phyloP scores from a whole-genome alignment of 2,113 vertebrate species.

The Anthoscopus minutus region DNA sequence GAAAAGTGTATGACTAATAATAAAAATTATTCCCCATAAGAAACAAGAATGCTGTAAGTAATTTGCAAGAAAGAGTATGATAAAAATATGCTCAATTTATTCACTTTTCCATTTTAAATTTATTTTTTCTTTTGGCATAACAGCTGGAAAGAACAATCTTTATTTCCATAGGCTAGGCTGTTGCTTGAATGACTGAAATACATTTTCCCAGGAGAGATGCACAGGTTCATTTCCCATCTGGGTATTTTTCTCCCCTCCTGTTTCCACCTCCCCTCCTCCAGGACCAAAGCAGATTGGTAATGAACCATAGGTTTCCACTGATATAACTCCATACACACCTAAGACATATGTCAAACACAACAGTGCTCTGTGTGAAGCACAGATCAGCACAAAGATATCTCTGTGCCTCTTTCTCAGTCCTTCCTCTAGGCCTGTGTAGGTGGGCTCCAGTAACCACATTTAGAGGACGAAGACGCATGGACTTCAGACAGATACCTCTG shows the following conservation, averaged over 20 bases:
- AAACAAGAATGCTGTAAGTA: not conserved
- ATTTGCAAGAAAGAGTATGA: slow-evolving; percentile 1
- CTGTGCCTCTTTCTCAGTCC: not conserved
- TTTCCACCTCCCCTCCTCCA: not conserved
- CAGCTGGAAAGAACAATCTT: slow-evolving; percentile 10
- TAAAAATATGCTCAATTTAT: slow-evolving; percentile 5
- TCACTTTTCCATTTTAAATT: not conserved
- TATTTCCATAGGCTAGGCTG: not conserved
- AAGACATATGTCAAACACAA: not conserved
- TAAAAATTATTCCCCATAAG: slow-evolving; percentile 6
- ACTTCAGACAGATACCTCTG: not conserved
- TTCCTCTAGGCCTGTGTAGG: not conserved
- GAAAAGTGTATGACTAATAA: not conserved
- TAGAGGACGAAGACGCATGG: not conserved
- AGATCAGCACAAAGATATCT: not conserved
- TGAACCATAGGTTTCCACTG: not conserved
- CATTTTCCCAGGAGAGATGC: slow-evolving; percentile 19
- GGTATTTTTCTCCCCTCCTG: not conserved
- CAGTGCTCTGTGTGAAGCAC: not conserved
- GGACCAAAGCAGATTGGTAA: not conserved
- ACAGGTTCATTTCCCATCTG: slow-evolving; percentile 39
- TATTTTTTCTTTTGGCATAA: slow-evolving; percentile 3
- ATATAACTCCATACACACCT: not conserved
- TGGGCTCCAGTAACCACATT: not conserved
- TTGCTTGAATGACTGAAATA: slow-evolving; percentile 8